Percentiles rank a stretch among this genome's conserved stretches.
These are phyloP conservation scores for Trichopria drosophilae DNA, from an alignment of 2,888 invertebrate species.

Conservation along the genomic window DNA sequence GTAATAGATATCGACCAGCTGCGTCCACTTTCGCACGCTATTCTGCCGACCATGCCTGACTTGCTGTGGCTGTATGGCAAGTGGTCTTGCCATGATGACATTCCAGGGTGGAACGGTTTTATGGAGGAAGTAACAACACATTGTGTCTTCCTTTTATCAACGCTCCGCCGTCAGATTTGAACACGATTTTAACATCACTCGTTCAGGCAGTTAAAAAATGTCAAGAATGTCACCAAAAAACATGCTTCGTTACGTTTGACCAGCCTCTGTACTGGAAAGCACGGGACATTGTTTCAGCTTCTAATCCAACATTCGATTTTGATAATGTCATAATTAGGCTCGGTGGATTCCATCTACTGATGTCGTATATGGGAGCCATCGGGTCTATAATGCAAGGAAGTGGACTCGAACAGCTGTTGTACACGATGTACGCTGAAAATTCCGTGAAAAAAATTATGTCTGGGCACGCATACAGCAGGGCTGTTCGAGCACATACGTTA, in stretches of 20 bases:
- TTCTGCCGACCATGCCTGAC: too few relatives aligned
- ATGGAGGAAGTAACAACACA: slow-evolving; percentile 3
- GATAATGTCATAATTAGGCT: slow-evolving; percentile 16
- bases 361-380: neutral
- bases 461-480: slow-evolving; percentile 30
- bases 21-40: too few relatives aligned
- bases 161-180: slow-evolving; percentile 27
- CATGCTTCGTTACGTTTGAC: too few relatives aligned
- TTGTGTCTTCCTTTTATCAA: slow-evolving; percentile 31
- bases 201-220: slow-evolving; percentile 19
- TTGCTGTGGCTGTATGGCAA: slow-evolving; percentile 6
- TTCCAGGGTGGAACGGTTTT: slow-evolving; percentile 5
- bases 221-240: slow-evolving; percentile 14
- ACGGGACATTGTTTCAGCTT: slow-evolving; percentile 2
- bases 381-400: neutral
- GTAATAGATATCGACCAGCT: neutral
- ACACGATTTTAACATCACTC: slow-evolving; percentile 26
- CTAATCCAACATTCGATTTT: slow-evolving; percentile 7
- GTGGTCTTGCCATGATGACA: neutral
- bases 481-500: slow-evolving; percentile 31
- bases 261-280: neutral
- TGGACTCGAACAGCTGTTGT: slow-evolving; percentile 29
- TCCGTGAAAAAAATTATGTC: slow-evolving; percentile 33
- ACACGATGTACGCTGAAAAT: slow-evolving; percentile 28
- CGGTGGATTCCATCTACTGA: slow-evolving; percentile 1